Conservation (phyloP, 2,888 invertebrate species). For the Panopea generosa region DNA sequence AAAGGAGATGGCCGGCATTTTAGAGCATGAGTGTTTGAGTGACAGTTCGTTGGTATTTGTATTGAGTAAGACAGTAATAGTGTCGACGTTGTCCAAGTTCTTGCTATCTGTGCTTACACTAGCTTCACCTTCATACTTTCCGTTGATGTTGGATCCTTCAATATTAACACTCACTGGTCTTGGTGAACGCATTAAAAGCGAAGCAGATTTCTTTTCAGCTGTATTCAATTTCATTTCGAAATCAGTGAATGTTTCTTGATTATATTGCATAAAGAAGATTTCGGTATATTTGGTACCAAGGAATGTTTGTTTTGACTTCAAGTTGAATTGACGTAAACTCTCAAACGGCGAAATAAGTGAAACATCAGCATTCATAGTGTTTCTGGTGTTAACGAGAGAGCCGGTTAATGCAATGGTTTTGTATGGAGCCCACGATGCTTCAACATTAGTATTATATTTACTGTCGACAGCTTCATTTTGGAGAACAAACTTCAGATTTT, state of each 20-base stretch:
- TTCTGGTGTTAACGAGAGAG: slow-evolving; percentile 8
- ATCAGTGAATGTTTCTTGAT: slow-evolving; percentile 29
- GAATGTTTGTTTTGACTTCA: slow-evolving; percentile 19
- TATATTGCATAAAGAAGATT: slow-evolving; percentile 14
- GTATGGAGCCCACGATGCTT: slow-evolving; percentile 38
- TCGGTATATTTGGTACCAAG: slow-evolving; percentile 13
- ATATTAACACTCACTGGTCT: too few species aligned
- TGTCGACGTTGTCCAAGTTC: too few species aligned
- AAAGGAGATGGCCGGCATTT: too few species aligned
- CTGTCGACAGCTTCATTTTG: slow-evolving; percentile 25
- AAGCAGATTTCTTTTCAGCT: not conserved
- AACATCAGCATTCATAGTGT: slow-evolving; percentile 17
- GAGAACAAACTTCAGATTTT: slow-evolving; percentile 37
- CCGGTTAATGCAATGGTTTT: slow-evolving; percentile 27
- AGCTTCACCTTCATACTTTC: too few species aligned
- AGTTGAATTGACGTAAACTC: slow-evolving; percentile 12
- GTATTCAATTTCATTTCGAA: slow-evolving; percentile 13
- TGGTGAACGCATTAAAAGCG: too few species aligned
- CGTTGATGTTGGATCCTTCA: too few species aligned
- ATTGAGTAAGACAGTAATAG: slow-evolving; percentile 39
- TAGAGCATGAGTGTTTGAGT: too few species aligned
- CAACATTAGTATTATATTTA: slow-evolving; percentile 25
- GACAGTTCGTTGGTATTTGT: slow-evolving; percentile 11
- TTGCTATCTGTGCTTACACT: too few species aligned
- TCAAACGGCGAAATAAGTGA: slow-evolving; percentile 39